Evolutionary conservation across 2,888 invertebrate genomes (phyloP), one percentile per base, ranked within the genome.

Genomic region (Andrena haemorrhoa): DNA sequence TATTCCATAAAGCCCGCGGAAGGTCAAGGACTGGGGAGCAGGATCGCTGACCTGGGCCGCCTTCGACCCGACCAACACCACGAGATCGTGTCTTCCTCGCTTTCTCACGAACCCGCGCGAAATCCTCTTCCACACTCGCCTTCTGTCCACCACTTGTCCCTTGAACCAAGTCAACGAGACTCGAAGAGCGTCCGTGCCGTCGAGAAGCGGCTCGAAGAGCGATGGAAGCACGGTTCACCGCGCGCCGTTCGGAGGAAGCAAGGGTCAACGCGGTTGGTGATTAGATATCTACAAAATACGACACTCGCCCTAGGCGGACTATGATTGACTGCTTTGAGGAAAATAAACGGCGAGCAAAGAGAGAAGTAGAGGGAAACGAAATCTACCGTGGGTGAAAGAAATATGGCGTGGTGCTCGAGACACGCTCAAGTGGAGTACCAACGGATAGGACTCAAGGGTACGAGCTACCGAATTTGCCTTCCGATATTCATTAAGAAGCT

Each of bases 21-120:
- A 79, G 79, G 86, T 85, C 86, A 82, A 83, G 85, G 79, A 83
- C 83, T 79, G 56, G 47, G 33, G 23, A 23, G 70, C 51, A 83
- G 64, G 75, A 79, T 79, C 76, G 75, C 70, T 75, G 87, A 86
- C 78, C 85, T 7, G 20, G 29, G 49, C 47, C 10, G 16, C 23
- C 64, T 56, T n/a, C 64, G 63, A 47, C 41, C 31, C 61, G 23
- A 10, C n/a, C 53, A 35, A 64, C 72, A 26, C 64, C 53, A 41
- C 35, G 35, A 41, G 33, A 23, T 35, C 49, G 26, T 29, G 29
- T 47, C n/a, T 20, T 29, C 33, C 33, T 58, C 31, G 16, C 35
- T 63, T 29, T 61, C 12, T 23, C 29, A 10, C n/a, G 20, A 29
- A n/a, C 53, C 6, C 35, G 41, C 31, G 12, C n/a, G 20, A 6